Conservation (phyloP, 1,140 invertebrate genomes). For the Caenorhabditis inopinata region DNA sequence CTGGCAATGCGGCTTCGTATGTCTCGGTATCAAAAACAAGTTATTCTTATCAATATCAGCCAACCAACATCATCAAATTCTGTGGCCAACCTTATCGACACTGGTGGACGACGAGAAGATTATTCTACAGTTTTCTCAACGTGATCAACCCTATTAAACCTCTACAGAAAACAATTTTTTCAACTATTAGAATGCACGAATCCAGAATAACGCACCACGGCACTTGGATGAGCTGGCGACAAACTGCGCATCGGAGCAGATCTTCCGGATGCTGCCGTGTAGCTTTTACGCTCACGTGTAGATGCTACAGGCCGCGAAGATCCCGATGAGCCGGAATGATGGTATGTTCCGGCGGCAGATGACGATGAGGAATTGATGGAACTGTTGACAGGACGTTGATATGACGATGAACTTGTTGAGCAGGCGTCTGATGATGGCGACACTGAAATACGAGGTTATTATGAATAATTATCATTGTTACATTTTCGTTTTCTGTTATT, state of each 20-base stretch:
- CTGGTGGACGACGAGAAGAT: not conserved
- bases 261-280: not conserved
- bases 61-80: not conserved
- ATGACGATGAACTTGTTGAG: not conserved
- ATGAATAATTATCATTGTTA: not conserved
- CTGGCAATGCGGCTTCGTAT: slow-evolving; percentile 21
- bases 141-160: too few relatives aligned
- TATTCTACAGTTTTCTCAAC: too few relatives aligned
- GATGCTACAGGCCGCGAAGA: not conserved
- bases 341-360: not conserved
- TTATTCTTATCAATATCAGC: slow-evolving; percentile 21
- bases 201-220: slow-evolving; percentile 1
- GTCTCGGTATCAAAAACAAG: slow-evolving; percentile 19
- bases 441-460: not conserved
- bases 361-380: not conserved
- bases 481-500: not conserved
- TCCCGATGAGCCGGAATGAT: not conserved
- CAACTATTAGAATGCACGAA: too few relatives aligned
- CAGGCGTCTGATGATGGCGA: slow-evolving; percentile 13
- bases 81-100: not conserved
- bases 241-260: slow-evolving; percentile 22
- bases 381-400: not conserved
- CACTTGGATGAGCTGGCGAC: slow-evolving; percentile 43
- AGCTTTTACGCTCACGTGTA: not conserved
- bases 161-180: too few relatives aligned